A percentile compares a stretch with the other conserved stretches of the same genome.
Conservation (phyloP, 92 coral and sea anemone genomes). For the Anthopleura xanthogrammica region DNA sequence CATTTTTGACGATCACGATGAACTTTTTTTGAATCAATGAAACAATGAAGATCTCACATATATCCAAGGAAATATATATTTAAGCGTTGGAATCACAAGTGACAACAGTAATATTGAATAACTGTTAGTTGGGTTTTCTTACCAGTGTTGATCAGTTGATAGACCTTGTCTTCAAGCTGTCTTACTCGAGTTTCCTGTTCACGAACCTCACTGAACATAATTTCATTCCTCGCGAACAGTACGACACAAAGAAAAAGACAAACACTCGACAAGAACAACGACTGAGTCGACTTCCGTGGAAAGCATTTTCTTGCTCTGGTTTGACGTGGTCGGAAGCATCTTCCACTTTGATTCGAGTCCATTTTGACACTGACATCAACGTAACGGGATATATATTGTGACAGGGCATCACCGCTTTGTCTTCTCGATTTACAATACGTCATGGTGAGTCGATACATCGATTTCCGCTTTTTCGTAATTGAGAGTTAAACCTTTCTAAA, state of each 20-base stretch:
- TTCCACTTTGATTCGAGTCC: background rate
- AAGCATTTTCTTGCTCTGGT: background rate
- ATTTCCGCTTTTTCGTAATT: too few relatives aligned
- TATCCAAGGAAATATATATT: too few relatives aligned
- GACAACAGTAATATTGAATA: too few relatives aligned
- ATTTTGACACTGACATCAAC: background rate
- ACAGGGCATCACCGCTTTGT: too few relatives aligned
- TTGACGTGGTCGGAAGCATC: background rate
- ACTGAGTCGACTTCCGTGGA: background rate
- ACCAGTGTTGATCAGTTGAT: conserved; percentile 1
- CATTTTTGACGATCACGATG: too few relatives aligned
- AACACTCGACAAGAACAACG: conserved; percentile 8
- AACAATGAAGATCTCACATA: background rate
- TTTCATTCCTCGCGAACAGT: conserved; percentile 11
- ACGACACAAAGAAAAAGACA: conserved; percentile 7
- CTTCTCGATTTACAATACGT: too few relatives aligned
- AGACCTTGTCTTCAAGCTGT: background rate
- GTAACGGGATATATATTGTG: background rate
- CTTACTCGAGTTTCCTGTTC: conserved; percentile 11
- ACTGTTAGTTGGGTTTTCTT: background rate
- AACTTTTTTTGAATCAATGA: too few relatives aligned
- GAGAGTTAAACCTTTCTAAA: too few relatives aligned
- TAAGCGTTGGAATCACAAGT: too few relatives aligned
- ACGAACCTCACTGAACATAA: conserved; percentile 8
- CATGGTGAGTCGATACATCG: too few relatives aligned